A percentile compares a stretch with the other conserved stretches of the same genome.
Conservation (phyloP, 2,888 invertebrate genomes). For the Rhingia campestris region DNA sequence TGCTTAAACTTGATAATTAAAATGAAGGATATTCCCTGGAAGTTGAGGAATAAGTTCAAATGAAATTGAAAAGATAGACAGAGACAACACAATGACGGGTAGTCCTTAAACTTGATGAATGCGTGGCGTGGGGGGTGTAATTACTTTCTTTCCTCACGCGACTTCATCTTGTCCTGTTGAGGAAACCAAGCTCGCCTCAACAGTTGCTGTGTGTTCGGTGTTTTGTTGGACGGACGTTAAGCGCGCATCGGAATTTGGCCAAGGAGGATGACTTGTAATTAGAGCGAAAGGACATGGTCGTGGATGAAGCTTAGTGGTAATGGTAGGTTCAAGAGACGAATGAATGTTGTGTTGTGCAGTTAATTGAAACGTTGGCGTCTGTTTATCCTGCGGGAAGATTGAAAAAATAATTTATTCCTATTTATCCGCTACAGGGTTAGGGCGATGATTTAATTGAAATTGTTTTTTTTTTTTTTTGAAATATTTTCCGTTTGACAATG, state of each 20-base stretch:
- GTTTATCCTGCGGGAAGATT: not conserved
- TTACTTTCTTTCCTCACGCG: conserved; percentile 36
- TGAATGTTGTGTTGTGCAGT: not conserved
- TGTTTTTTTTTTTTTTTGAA: no score
- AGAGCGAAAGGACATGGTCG: conserved; percentile 18
- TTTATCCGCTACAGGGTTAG: no score
- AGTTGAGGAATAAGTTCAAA: conserved; percentile 52
- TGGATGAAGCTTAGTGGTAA: conserved; percentile 1
- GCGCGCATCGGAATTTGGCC: conserved; percentile 34
- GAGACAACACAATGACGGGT: not conserved
- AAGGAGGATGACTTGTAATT: conserved; percentile 18
- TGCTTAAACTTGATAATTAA: conserved; percentile 70
- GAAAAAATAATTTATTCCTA: not conserved
- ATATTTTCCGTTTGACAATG: no score
- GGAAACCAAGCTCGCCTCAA: not conserved
- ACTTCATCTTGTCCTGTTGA: not conserved
- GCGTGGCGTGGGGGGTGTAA: not conserved
- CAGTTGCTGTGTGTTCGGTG: not conserved
- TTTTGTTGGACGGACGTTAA: conserved; percentile 12
- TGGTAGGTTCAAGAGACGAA: not conserved
- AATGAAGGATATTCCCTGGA: conserved; percentile 64
- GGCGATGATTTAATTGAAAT: no score
- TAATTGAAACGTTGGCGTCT: conserved; percentile 1
- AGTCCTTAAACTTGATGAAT: conserved; percentile 26
- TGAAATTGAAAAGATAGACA: conserved; percentile 37